Evolutionary conservation across 2,888 invertebrate genomes (phyloP).

Genomic region (Epiblema foenella): DNA sequence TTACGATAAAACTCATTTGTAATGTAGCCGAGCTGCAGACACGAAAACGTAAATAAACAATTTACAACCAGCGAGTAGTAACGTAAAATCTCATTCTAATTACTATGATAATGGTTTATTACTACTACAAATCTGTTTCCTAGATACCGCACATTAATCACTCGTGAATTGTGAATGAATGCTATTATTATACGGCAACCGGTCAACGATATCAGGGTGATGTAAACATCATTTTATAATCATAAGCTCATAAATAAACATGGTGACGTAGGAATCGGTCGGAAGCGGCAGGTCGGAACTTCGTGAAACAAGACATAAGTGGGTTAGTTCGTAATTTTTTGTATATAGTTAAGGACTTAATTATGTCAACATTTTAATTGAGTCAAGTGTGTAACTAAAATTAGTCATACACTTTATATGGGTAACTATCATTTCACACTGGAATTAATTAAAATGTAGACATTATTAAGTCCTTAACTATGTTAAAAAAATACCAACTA

Average conservation of each 20-base stretch:
- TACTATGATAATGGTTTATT: conserved; percentile 79
- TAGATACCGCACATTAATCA: conserved; percentile 80
- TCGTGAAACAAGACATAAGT: conserved; percentile 71
- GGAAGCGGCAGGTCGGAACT: conserved; percentile 59
- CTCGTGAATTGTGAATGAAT: conserved; percentile 76
- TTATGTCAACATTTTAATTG: no score
- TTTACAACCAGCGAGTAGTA: conserved; percentile 72
- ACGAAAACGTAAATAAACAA: conserved; percentile 53
- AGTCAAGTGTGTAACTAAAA: no score
- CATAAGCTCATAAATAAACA: conserved; percentile 83
- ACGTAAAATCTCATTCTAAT: conserved; percentile 83
- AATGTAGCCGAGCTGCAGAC: conserved; percentile 45
- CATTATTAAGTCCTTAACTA: no score
- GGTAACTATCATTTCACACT: no score
- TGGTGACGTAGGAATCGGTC: conserved; percentile 73
- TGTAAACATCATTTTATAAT: conserved; percentile 83
- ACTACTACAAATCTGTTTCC: conserved; percentile 79
- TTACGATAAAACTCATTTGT: conserved; percentile 39
- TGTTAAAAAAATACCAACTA: no score
- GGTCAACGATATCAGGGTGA: conserved; percentile 81
- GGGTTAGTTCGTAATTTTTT: no score
- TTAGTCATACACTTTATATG: no score
- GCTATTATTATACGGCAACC: conserved; percentile 78
- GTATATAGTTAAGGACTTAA: no score
- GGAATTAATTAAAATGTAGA: no score